Conservation (phyloP, 2,113 vertebrate species). For the Thinocorus orbignyianus region DNA sequence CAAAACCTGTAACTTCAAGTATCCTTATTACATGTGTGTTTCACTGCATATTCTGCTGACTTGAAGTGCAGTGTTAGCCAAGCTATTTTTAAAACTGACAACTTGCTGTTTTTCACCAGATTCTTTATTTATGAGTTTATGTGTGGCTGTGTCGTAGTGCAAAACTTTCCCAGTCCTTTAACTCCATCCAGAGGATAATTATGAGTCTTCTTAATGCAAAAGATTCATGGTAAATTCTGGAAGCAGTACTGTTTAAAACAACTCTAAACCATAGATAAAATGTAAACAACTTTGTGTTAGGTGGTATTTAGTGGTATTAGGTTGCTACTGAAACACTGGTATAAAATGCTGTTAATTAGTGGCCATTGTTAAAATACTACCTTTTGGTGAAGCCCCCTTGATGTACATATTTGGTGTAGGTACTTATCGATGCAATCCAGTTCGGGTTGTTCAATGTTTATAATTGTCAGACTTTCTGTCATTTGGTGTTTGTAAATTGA, state of each 20-base stretch:
- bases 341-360: neutral
- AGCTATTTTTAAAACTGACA: constrained; percentile 54
- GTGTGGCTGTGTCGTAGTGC: neutral
- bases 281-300: neutral
- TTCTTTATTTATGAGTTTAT: constrained; percentile 11
- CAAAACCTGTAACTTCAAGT: neutral
- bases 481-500: neutral
- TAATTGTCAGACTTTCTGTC: neutral
- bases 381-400: neutral
- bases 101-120: neutral
- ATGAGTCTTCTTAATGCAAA: neutral
- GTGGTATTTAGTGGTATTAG: neutral
- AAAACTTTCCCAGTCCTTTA: neutral
- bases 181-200: neutral
- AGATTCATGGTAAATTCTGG: neutral
- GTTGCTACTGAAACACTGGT: neutral
- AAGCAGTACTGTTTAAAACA: neutral
- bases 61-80: neutral
- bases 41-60: neutral
- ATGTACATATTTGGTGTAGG: neutral
- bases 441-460: neutral
- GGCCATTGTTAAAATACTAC: neutral
- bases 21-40: neutral
- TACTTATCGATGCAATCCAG: neutral
- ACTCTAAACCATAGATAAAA: neutral